A percentile compares a stretch with the other conserved stretches of the same genome.
Evolutionary conservation across 2,113 vertebrate genomes (phyloP).

Genomic region (Oncorhynchus clarkii): DNA sequence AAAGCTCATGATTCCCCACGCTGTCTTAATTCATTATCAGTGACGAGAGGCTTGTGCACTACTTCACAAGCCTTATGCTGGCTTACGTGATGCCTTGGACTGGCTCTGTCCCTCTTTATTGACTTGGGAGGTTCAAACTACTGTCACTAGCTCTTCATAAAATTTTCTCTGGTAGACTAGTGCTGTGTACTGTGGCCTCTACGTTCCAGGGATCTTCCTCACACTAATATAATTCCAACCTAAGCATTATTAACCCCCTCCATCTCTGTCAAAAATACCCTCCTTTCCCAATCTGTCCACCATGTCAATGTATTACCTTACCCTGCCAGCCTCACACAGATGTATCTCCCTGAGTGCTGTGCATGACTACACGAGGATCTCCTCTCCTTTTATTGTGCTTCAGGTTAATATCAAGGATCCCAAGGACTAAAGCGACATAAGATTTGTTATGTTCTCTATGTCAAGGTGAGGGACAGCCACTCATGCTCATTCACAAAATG

Average conservation of each 20-base stretch:
- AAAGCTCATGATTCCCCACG: background rate
- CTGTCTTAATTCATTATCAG: slow-evolving; percentile 21
- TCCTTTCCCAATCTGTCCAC: slow-evolving; percentile 21
- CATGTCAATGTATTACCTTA: slow-evolving; percentile 48
- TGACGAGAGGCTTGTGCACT: background rate
- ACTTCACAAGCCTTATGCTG: background rate
- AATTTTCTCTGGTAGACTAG: no score
- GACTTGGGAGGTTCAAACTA: background rate
- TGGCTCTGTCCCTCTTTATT: no score
- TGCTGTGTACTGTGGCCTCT: no score
- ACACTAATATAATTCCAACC: no score
- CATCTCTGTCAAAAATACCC: background rate
- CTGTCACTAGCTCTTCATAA: background rate
- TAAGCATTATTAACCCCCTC: background rate
- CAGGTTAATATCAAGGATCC: slow-evolving; percentile 29
- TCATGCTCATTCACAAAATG: background rate
- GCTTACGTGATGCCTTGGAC: no score
- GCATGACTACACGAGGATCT: slow-evolving; percentile 27
- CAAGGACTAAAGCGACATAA: slow-evolving; percentile 21
- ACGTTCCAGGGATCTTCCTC: no score
- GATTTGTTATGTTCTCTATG: slow-evolving; percentile 11
- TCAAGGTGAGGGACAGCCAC: background rate
- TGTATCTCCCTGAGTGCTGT: slow-evolving; percentile 29
- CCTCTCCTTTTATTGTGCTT: slow-evolving; percentile 53
- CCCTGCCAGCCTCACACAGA: slow-evolving; percentile 39